phyloP scores from a whole-genome alignment of 2,888 invertebrate genomes.

The Xestia ashworthii region DNA sequence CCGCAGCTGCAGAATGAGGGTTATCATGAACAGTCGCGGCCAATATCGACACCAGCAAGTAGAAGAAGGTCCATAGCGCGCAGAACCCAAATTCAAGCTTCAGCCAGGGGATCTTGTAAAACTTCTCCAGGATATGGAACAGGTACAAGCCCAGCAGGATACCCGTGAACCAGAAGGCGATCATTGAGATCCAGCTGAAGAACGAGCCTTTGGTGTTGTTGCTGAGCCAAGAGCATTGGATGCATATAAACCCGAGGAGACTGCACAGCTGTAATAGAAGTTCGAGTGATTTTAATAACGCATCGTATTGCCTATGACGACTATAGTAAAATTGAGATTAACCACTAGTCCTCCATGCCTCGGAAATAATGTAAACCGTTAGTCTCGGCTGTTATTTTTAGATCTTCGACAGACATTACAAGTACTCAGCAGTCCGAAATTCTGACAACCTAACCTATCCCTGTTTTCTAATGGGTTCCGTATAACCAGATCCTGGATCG shows the following conservation, averaged over 20 bases:
- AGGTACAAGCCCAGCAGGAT: conserved; percentile 95
- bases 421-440: background rate
- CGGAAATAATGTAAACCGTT: background rate
- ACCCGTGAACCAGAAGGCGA: conserved; percentile 96
- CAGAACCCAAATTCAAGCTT: conserved; percentile 95
- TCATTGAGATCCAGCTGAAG: conserved; percentile 95
- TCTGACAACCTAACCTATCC: background rate
- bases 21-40: conserved; percentile 91
- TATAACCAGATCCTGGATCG: background rate
- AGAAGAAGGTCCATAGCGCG: conserved; percentile 93
- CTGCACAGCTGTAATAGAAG: conserved; percentile 90
- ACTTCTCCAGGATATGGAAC: conserved; percentile 96
- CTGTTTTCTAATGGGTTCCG: background rate
- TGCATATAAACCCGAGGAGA: conserved; percentile 95
- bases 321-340: background rate
- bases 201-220: conserved; percentile 92
- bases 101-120: conserved; percentile 96
- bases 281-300: background rate
- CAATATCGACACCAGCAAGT: conserved; percentile 94
- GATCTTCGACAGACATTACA: background rate
- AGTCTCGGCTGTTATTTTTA: background rate
- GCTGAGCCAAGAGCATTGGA: conserved; percentile 91
- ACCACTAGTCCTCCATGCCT: background rate
- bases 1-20: conserved; percentile 93
- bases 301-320: background rate